phyloP scores from a whole-genome alignment of 1,140 invertebrate genomes.

The Orius insidiosus region DNA sequence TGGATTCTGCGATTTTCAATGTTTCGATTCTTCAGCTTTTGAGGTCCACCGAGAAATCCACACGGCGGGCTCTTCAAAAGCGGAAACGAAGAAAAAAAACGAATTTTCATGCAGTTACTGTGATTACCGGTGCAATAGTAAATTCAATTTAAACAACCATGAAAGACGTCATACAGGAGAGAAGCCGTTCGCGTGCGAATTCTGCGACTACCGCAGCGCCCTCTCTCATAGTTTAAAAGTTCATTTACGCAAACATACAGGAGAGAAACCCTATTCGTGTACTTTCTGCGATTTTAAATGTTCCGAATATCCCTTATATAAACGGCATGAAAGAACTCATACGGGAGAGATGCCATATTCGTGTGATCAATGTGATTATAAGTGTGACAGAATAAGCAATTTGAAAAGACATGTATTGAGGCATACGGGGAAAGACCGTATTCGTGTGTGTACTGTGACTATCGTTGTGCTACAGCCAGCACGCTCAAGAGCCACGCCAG shows the following conservation, averaged over 20 bases:
- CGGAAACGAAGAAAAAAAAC: no score
- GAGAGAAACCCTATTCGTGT: conserved; percentile 33
- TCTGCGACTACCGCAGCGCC: conserved; percentile 13
- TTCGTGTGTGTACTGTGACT: conserved; percentile 27
- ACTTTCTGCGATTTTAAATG: conserved; percentile 32
- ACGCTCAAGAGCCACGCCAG: conserved; percentile 27
- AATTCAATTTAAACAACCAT: no score
- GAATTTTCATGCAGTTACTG: no score
- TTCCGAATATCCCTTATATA: no score
- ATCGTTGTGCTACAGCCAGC: conserved; percentile 28
- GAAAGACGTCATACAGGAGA: conserved; percentile 15
- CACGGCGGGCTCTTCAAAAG: no score
- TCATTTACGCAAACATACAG: conserved; percentile 30
- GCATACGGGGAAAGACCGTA: conserved; percentile 22
- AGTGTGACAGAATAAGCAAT: not conserved
- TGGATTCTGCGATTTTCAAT: no score
- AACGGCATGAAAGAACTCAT: not conserved
- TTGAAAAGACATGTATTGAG: conserved; percentile 20
- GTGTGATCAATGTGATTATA: conserved; percentile 1
- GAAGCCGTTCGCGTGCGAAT: conserved; percentile 17
- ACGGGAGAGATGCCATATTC: conserved; percentile 1
- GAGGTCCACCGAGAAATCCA: no score
- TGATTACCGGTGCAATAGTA: no score
- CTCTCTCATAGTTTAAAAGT: conserved; percentile 2
- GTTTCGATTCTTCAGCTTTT: no score